Evolutionary conservation across 2,888 invertebrate species (phyloP).

Genomic region (Digitonthophagus gazella): DNA sequence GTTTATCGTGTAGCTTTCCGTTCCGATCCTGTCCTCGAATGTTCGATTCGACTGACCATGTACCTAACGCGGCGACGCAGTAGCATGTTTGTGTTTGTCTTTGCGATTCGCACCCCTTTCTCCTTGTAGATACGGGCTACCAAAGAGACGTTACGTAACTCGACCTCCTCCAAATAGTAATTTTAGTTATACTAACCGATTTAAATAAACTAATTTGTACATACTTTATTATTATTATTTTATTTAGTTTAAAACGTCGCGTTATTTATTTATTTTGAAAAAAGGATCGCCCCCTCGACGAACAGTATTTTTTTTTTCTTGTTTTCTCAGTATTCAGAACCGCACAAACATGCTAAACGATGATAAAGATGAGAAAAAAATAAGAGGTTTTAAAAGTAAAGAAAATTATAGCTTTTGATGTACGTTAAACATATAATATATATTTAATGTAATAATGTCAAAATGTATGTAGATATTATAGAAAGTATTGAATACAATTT

Average conservation of each 20-base stretch:
- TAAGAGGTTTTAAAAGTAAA: conserved; percentile 10
- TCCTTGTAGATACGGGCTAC: conserved; percentile 3
- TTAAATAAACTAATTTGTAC: conserved; percentile 2
- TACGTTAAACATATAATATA: conserved; percentile 36
- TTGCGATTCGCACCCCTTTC: conserved; percentile 21
- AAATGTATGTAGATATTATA: conserved; percentile 36
- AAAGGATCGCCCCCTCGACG: conserved; percentile 4
- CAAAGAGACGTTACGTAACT: conserved; percentile 6
- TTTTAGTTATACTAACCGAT: conserved; percentile 7
- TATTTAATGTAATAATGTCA: conserved; percentile 35
- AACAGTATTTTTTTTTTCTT: conserved; percentile 26
- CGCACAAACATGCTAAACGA: conserved; percentile 46
- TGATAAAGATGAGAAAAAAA: conserved; percentile 33
- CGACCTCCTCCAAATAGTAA: conserved; percentile 10
- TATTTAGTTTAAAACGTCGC: conserved; percentile 6
- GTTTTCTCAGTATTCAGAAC: conserved; percentile 34
- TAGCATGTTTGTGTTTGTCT: conserved; percentile 46
- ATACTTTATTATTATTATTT: background rate
- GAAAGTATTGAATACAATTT: conserved; percentile 37
- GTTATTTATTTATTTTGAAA: conserved; percentile 10
- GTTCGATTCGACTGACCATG: conserved; percentile 37
- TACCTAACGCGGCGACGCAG: conserved; percentile 28
- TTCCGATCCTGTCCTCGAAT: conserved; percentile 31
- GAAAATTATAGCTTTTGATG: conserved; percentile 44
- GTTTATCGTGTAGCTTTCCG: conserved; percentile 20